phyloP scores from a whole-genome alignment of 2,888 invertebrate genomes.

The Hermaeophaga mercurialis region DNA sequence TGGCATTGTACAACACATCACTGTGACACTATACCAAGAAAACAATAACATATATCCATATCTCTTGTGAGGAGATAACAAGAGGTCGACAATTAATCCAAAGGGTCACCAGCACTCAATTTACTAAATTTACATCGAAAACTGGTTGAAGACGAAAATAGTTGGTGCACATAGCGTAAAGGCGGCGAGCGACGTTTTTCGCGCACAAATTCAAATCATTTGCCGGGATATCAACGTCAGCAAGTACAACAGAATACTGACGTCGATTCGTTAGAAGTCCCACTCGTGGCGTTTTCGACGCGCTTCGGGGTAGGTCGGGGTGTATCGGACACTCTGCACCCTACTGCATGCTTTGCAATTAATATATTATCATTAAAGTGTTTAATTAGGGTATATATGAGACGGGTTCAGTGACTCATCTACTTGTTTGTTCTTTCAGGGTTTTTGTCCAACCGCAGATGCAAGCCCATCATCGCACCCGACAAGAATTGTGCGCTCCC shows the following conservation, averaged over 20 bases:
- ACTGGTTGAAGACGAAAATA: too few species aligned
- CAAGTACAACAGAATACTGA: conserved; percentile 43
- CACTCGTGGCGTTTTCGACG: conserved; percentile 42
- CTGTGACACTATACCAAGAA: conserved; percentile 20
- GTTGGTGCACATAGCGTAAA: not conserved
- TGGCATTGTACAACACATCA: conserved; percentile 33
- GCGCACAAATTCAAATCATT: conserved; percentile 30
- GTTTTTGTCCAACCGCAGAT: too few species aligned
- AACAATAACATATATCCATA: not conserved
- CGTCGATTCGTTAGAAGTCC: conserved; percentile 41
- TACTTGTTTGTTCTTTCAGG: not conserved
- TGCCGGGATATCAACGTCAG: conserved; percentile 39
- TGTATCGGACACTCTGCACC: conserved; percentile 51
- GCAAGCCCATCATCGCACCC: too few species aligned
- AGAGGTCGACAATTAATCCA: not conserved
- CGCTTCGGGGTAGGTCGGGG: conserved; percentile 46
- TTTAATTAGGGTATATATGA: conserved; percentile 54
- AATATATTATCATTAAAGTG: conserved; percentile 56
- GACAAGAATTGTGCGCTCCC: too few species aligned
- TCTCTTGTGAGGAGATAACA: too few species aligned
- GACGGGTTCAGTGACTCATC: conserved; percentile 50
- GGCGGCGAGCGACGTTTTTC: conserved; percentile 23
- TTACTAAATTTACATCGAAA: not conserved
- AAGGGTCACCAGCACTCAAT: conserved; percentile 2
- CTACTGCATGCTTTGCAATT: conserved; percentile 56